Conservation (phyloP, 2,797 vertebrate species). For the Petrocephalus schoutedeni region DNA sequence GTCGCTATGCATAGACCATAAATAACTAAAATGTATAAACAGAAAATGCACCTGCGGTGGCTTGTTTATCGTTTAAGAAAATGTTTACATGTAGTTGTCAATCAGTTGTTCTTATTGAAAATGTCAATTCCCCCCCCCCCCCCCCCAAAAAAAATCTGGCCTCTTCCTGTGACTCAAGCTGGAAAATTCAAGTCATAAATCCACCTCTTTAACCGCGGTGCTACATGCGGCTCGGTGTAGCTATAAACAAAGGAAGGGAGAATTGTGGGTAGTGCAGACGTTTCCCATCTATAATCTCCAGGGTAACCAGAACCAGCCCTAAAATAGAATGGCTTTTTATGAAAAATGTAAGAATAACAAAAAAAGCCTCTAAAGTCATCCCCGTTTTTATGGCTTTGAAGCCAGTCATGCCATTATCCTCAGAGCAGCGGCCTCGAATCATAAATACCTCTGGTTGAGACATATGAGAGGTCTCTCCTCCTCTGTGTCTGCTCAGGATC, state of each 20-base stretch:
- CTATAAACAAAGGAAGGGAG: slow-evolving; percentile 5
- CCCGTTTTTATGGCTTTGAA: slow-evolving; percentile 38
- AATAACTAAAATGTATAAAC: too few relatives aligned
- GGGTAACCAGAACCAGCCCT: slow-evolving; percentile 18
- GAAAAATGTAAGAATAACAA: slow-evolving; percentile 25
- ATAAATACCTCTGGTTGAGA: background rate
- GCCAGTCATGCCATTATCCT: slow-evolving; percentile 19
- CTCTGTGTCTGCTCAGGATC: slow-evolving; percentile 49
- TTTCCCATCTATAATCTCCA: slow-evolving; percentile 5
- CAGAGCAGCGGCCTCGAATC: background rate
- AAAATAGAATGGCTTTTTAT: slow-evolving; percentile 45
- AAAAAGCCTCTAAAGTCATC: slow-evolving; percentile 22
- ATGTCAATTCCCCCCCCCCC: background rate
- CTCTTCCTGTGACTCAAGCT: background rate
- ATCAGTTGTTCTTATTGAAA: background rate
- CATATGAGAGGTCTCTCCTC: background rate
- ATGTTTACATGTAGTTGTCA: background rate
- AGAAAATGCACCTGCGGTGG: background rate
- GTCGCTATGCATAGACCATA: too few relatives aligned
- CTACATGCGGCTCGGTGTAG: background rate
- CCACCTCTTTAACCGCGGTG: background rate
- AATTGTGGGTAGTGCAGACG: background rate
- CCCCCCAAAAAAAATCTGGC: background rate
- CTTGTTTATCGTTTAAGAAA: background rate
- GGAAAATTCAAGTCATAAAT: slow-evolving; percentile 11